phyloP scores from a whole-genome alignment of 2,797 vertebrate species.

The Clarias platycephalus region DNA sequence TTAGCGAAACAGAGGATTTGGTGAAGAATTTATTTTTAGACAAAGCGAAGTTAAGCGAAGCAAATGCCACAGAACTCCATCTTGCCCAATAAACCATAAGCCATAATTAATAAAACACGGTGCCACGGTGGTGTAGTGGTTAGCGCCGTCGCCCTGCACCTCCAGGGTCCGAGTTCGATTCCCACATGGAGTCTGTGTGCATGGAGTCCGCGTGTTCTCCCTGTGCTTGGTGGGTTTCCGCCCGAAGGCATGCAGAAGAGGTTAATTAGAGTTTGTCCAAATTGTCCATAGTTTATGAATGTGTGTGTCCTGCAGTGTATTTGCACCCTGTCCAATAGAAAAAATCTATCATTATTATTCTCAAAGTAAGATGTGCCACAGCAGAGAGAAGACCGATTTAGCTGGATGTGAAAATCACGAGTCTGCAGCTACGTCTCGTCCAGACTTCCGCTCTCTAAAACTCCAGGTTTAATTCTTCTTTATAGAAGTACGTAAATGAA shows the following conservation, averaged over 20 bases:
- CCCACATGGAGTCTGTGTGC: too few species aligned
- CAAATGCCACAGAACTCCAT: not conserved
- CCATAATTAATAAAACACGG: not conserved
- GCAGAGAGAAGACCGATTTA: not conserved
- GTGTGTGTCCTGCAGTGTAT: too few species aligned
- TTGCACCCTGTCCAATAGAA: too few species aligned
- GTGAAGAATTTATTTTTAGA: not conserved
- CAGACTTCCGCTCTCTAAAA: not conserved
- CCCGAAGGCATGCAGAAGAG: too few species aligned
- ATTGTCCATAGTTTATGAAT: too few species aligned
- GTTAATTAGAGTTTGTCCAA: too few species aligned
- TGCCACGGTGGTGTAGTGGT: too few species aligned
- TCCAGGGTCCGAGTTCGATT: too few species aligned
- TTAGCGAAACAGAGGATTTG: constrained; percentile 6
- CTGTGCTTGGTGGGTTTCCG: too few species aligned
- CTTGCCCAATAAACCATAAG: not conserved
- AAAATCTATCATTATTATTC: not conserved
- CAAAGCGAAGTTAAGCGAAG: not conserved
- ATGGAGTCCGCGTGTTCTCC: too few species aligned
- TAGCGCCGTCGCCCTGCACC: too few species aligned
- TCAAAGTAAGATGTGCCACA: not conserved
- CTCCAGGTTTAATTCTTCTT: not conserved
- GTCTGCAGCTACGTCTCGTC: too few species aligned
- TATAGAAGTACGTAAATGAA: not conserved
- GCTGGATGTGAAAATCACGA: not conserved